A percentile compares a stretch with the other conserved stretches of the same genome.
Evolutionary conservation across 2,888 invertebrate species (phyloP).

Genomic region (Lycocerus yunnanus): DNA sequence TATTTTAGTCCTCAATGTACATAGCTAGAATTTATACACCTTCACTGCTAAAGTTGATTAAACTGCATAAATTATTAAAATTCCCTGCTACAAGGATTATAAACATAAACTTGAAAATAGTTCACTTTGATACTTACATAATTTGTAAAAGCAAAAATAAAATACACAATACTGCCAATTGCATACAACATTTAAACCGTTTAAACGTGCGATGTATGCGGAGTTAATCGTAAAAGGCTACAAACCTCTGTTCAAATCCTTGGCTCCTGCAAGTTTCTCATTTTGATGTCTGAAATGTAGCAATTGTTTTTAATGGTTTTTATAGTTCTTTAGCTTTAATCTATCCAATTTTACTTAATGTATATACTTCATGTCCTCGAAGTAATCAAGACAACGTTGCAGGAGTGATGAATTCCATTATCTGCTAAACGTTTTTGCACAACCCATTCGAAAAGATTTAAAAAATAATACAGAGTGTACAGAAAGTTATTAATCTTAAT

Average conservation of each 20-base stretch:
- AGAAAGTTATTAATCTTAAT: too few species aligned
- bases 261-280: background rate
- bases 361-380: background rate
- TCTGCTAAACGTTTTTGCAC: background rate
- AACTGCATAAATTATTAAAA: too few species aligned
- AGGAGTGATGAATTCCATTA: background rate
- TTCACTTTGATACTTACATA: too few species aligned
- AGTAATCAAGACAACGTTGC: background rate
- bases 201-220: background rate
- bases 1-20: too few species aligned
- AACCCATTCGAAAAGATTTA: background rate
- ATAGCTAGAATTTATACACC: too few species aligned
- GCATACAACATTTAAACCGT: background rate
- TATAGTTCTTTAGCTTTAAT: background rate
- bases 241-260: background rate
- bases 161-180: too few species aligned
- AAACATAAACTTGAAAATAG: too few species aligned
- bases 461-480: background rate
- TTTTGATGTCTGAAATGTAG: background rate
- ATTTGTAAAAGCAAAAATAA: too few species aligned
- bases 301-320: background rate
- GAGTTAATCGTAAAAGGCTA: background rate
- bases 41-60: too few species aligned
- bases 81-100: too few species aligned
- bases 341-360: background rate